phyloP scores from a whole-genome alignment of 2,888 invertebrate genomes.

The Himalopsyche anomala region DNA sequence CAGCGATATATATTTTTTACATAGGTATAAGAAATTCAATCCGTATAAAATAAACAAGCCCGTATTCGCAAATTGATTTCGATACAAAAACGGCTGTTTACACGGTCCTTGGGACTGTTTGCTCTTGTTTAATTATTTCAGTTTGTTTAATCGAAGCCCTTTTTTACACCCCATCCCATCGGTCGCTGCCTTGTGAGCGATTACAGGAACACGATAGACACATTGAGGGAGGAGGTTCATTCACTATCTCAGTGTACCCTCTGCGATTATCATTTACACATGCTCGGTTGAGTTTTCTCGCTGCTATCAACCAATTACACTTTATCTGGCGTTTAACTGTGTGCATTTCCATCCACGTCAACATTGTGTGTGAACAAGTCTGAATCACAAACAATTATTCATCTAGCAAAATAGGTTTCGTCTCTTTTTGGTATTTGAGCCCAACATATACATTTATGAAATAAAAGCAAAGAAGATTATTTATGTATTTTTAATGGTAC shows the following conservation, averaged over 20 bases:
- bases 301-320: constrained; percentile 11
- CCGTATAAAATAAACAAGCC: too few species aligned
- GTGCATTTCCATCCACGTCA: neutral
- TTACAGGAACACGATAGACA: neutral
- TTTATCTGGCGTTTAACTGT: constrained; percentile 13
- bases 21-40: too few species aligned
- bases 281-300: constrained; percentile 35
- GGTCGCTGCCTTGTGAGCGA: neutral
- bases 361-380: neutral
- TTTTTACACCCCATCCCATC: neutral
- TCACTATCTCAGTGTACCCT: constrained; percentile 7
- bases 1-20: too few species aligned
- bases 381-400: too few species aligned
- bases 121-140: constrained; percentile 2
- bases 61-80: too few species aligned
- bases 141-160: constrained; percentile 19
- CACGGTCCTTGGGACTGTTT: neutral
- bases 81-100: neutral
- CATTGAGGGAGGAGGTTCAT: neutral
- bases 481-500: too few species aligned
- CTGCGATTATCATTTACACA: constrained; percentile 7
- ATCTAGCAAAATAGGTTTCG: too few species aligned
- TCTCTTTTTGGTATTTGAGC: too few species aligned
- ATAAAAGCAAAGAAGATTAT: too few species aligned
- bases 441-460: too few species aligned